Evolutionary conservation across 2,888 invertebrate genomes (phyloP).

Genomic region (Tachina grossa): DNA sequence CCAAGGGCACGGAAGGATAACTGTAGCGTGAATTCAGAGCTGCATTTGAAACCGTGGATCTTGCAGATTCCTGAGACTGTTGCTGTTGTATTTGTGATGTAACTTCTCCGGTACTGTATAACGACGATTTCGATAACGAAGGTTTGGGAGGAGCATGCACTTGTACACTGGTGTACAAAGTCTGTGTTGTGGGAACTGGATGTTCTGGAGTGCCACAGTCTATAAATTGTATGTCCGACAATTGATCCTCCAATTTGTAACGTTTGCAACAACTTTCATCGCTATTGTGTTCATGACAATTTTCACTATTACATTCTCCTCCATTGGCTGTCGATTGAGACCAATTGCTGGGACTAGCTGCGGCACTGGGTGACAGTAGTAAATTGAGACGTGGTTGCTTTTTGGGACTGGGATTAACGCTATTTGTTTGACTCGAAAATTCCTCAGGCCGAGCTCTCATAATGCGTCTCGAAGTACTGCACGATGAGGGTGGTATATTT

Average conservation of each 20-base stretch:
- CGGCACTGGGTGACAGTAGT: conserved; percentile 79
- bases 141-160: conserved; percentile 82
- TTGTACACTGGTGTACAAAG: conserved; percentile 81
- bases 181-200: conserved; percentile 78
- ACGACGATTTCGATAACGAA: conserved; percentile 74
- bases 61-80: conserved; percentile 45
- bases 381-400: conserved; percentile 85
- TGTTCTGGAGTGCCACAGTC: conserved; percentile 90
- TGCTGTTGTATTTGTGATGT: conserved; percentile 60
- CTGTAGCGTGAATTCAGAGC: conserved; percentile 78
- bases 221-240: conserved; percentile 91
- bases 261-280: conserved; percentile 86
- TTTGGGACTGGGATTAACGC: conserved; percentile 86
- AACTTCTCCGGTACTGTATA: conserved; percentile 67
- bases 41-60: conserved; percentile 61
- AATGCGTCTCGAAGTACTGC: conserved; percentile 82
- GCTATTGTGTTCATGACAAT: conserved; percentile 77
- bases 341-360: conserved; percentile 70
- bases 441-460: conserved; percentile 85
- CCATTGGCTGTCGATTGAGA: conserved; percentile 61
- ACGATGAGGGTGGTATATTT: conserved; percentile 81
- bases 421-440: conserved; percentile 84
- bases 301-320: conserved; percentile 51
- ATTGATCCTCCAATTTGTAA: conserved; percentile 89
- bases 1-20: conserved; percentile 81